phyloP scores from a whole-genome alignment of 2,797 vertebrate genomes.

The Phataginus tricuspis region DNA sequence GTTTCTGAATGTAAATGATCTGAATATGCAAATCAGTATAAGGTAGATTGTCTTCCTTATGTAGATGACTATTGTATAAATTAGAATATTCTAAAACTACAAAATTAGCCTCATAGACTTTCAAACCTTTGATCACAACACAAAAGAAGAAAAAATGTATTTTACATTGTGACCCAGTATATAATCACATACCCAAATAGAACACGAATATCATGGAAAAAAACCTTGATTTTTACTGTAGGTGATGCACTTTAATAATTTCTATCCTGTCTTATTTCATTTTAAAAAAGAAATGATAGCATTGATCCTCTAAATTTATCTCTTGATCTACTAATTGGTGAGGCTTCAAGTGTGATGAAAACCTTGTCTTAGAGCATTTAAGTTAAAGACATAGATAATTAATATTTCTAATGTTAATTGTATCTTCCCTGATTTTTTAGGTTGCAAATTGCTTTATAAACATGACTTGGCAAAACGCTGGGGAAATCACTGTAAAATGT shows the following conservation, averaged over 20 bases:
- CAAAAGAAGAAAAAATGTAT: slow-evolving; percentile 34
- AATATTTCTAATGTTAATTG: slow-evolving; percentile 52
- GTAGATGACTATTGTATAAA: background rate
- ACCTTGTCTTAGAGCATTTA: slow-evolving; percentile 23
- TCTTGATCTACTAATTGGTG: background rate
- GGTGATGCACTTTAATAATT: background rate
- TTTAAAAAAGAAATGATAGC: background rate
- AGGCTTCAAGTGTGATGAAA: background rate
- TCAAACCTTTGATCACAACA: slow-evolving; percentile 6
- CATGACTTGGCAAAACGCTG: slow-evolving; percentile 95
- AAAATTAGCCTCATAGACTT: slow-evolving; percentile 7
- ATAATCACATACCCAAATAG: slow-evolving; percentile 44
- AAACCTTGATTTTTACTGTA: background rate
- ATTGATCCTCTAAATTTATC: background rate
- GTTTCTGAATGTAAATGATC: slow-evolving; percentile 25
- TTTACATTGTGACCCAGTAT: slow-evolving; percentile 43
- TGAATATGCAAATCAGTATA: background rate
- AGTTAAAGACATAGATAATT: slow-evolving; percentile 51
- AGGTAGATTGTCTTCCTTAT: background rate
- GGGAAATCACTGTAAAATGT: slow-evolving; percentile 95
- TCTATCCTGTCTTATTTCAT: background rate
- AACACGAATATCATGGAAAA: slow-evolving; percentile 21
- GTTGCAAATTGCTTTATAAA: slow-evolving; percentile 95
- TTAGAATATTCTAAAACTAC: slow-evolving; percentile 15
- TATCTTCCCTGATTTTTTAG: slow-evolving; percentile 84